Evolutionary conservation across 30 jellyfish, hydroid and myxozoan genomes (phyloP).

Genomic region (Calvadosia cruxmelitensis): DNA sequence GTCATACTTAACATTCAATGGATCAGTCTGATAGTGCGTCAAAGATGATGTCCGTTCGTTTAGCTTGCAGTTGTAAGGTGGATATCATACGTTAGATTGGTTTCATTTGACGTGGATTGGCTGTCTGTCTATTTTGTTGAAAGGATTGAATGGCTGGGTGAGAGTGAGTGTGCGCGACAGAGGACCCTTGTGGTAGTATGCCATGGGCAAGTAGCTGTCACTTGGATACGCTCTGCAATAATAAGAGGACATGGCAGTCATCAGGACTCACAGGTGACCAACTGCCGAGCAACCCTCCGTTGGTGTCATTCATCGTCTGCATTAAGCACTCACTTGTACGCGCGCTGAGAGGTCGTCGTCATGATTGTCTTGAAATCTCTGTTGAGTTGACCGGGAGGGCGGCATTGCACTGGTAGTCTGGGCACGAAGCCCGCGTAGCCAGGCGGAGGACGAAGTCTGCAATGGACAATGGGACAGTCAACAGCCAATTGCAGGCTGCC

Average conservation of each 20-base stretch:
- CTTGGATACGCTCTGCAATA: neutral
- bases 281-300: no score
- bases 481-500: no score
- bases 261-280: no score
- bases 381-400: neutral
- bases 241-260: neutral
- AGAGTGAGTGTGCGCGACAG: constrained; percentile 63
- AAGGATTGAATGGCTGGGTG: constrained; percentile 83
- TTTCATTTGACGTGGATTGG: neutral
- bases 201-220: neutral
- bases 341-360: neutral
- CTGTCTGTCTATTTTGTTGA: constrained; percentile 20
- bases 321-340: neutral
- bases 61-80: no score
- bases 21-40: no score
- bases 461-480: no score
- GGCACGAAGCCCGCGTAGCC: neutral
- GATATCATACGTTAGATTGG: no score
- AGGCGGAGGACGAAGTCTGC: neutral
- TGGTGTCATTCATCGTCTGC: no score
- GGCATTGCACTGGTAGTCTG: neutral
- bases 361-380: neutral
- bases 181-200: constrained; percentile 62
- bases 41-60: no score
- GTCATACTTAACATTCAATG: no score